Base-by-base conservation (phyloP, 2,888 invertebrate species). In the Lampropteryx suffumata region DNA sequence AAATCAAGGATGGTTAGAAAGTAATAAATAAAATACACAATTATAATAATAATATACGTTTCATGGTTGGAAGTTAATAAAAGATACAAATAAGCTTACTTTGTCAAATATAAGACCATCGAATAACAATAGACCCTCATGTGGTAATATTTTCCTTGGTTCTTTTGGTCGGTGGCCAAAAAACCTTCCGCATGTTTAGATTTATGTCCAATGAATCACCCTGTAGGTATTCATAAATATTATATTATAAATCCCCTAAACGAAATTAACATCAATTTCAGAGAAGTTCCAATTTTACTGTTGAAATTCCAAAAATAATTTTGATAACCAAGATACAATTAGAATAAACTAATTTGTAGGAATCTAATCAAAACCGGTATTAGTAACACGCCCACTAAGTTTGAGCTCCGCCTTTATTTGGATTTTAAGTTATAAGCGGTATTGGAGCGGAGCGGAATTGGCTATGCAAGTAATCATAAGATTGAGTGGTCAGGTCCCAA, bases 331-430 rank as follows among this genome's bases (percentile, higher is more conserved):
- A 77, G 78, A 77, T 75, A 77, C 73, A 71, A 73, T 77, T 77
- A 68, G 53, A 59, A 56, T 73, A 76, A 80, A 76, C 70, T 74
- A 79, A 81, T 79, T 82, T 76, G 75, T 77, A 71, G 75, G 72
- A 82, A 81, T 82, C 78, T 86, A 86, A 86, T 87, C 84, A 82
- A 79, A 79, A 77, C 76, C 68, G 71, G 81, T 76, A 75, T 79
- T 73, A 56, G 67, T 52, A 68, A 62, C 73, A 82, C 87, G 87
- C 87, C 84, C 70, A 71, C 63, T 68, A 69, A 70, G 61, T 64
- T 59, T 63, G 63, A 65, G 71, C 67, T 63, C 73, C 81, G 75
- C 79, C 82, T 71, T 73, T 69, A 59, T 52, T 24, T 3, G 36
- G 43, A 21, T 27, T 54, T 21, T 24, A 76, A 67, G 62, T 48